These are phyloP conservation scores for Arvicanthis niloticus DNA, from an alignment of 2,113 vertebrate genomes.

Conservation along the genomic window DNA sequence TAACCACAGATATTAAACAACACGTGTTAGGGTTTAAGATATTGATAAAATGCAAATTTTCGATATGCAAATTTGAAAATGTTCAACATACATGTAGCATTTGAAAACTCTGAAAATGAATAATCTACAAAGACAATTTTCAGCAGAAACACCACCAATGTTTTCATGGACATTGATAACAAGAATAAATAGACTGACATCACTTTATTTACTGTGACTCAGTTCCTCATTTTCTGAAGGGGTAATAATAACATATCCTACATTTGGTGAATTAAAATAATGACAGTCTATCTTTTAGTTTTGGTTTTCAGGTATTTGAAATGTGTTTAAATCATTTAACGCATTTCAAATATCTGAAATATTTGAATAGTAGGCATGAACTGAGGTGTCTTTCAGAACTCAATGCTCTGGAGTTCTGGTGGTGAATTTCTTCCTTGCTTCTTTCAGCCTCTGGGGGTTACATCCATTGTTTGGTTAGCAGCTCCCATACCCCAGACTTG, in stretches of 20 bases:
- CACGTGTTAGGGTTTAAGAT: background rate
- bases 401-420: background rate
- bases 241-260: background rate
- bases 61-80: background rate
- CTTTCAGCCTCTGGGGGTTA: background rate
- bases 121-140: background rate
- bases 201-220: background rate
- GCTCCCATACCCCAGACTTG: background rate
- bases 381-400: background rate
- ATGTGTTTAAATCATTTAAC: background rate
- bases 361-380: background rate
- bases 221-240: background rate
- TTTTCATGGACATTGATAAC: background rate
- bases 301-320: background rate
- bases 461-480: background rate
- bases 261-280: background rate
- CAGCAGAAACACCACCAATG: background rate
- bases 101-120: background rate
- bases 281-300: background rate
- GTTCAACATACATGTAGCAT: background rate
- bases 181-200: background rate
- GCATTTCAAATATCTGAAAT: no score
- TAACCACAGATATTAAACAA: background rate
- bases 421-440: background rate
- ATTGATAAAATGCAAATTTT: background rate